phyloP scores from a whole-genome alignment of 2,797 vertebrate species.

The Mallotus villosus region DNA sequence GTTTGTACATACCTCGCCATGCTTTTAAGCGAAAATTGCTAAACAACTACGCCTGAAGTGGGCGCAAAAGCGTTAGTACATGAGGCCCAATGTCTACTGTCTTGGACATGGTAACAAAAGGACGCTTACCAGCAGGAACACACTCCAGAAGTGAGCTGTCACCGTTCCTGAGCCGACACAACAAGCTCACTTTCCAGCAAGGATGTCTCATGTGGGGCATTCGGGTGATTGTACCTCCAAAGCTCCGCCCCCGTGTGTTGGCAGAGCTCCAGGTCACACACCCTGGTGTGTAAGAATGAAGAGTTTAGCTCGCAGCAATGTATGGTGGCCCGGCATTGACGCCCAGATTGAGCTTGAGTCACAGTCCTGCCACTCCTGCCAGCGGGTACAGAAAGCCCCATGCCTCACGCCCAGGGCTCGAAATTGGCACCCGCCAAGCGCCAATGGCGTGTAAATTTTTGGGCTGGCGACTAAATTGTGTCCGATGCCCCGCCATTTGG shows the following conservation, averaged over 20 bases:
- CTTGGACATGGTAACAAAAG: conserved; percentile 22
- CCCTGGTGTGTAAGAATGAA: conserved; percentile 27
- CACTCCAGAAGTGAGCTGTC: background rate
- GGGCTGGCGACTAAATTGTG: too few relatives aligned
- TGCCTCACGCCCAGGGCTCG: too few relatives aligned
- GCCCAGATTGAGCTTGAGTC: conserved; percentile 5
- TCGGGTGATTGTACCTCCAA: conserved; percentile 16
- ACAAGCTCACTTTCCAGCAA: conserved; percentile 9
- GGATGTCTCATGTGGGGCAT: conserved; percentile 14
- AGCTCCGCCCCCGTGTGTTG: conserved; percentile 12
- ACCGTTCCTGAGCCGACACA: background rate
- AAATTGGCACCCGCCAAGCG: too few relatives aligned
- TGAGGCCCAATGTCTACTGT: conserved; percentile 15
- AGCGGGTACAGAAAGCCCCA: background rate
- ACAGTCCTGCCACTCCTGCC: conserved; percentile 12
- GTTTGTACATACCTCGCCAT: too few relatives aligned
- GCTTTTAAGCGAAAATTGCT: too few relatives aligned
- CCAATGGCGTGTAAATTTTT: too few relatives aligned
- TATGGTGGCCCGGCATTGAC: conserved; percentile 15
- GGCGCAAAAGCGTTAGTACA: too few relatives aligned
- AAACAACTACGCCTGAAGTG: too few relatives aligned
- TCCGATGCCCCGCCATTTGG: too few relatives aligned
- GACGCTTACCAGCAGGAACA: conserved; percentile 14
- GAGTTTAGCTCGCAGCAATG: background rate
- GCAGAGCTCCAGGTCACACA: conserved; percentile 15